Evolutionary conservation across 2,888 invertebrate genomes (phyloP), one percentile per base, ranked within the genome.

Genomic region (Caenorhabditis becei): DNA sequence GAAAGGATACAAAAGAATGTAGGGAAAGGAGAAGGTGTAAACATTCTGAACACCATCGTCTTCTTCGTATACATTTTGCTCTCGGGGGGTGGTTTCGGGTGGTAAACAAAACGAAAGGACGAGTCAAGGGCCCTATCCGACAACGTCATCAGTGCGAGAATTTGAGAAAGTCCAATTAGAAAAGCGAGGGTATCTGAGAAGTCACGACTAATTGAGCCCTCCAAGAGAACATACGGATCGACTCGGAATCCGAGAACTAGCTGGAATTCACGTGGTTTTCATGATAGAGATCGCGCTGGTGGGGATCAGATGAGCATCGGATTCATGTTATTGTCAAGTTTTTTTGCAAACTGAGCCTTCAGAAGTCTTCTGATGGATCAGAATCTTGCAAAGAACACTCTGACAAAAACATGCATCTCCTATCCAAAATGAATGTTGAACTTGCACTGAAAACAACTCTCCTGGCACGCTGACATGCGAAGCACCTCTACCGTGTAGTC

Each of bases 21-120:
- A 35, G 26, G 41, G 18, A 41, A 16, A 24, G 24, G 70, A 10
- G 18, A 7, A 44, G 61, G 41, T 61, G 47, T 61, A 70, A 70
- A 70, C 70, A 51, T 61, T 61, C 20, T 18, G 69, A 49, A 70
- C 59, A 20, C 24, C 26, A 20, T 3, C 7, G 14, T 14, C 41
- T 41, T 14, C 41, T 41, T 26, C 28, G 44, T 47, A 63, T 63
- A 63, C 63, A 44, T 47, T 35, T 51, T 20, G n/a, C 20, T 16
- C 53, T 67, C 53, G 54, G 28, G 26, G 37, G 28, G 26, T n/a
- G n/a, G 41, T 41, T 41, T 32, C 32, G 4, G 14, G 32, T n/a
- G 28, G 16, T 41, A 54, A 54, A 54, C 54, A 54, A 32, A 54
- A 28, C 28, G 26, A 47, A 62, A 49, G 47, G 41, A 24, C 28